Conservation (phyloP, 1,140 invertebrate species). For the Bicyclus anynana region DNA sequence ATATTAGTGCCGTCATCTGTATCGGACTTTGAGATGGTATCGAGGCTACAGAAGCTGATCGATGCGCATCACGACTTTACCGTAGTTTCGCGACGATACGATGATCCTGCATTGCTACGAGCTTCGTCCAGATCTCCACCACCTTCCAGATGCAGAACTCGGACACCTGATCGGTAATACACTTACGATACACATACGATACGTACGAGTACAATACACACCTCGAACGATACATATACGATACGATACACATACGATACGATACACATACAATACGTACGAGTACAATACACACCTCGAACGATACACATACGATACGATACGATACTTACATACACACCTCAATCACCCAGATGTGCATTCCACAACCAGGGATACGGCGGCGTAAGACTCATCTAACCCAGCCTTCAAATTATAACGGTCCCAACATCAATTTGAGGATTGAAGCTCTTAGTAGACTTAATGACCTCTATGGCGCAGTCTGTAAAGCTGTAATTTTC, state of each 20-base stretch:
- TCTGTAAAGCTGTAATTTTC: too few relatives aligned
- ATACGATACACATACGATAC: neutral
- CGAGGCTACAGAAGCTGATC: constrained; percentile 85
- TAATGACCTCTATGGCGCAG: too few relatives aligned
- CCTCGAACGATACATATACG: too few relatives aligned
- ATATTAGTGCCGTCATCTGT: constrained; percentile 83
- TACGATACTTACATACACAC: neutral
- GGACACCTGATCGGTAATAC: constrained; percentile 75
- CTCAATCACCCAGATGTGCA: too few relatives aligned
- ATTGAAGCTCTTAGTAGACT: too few relatives aligned
- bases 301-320: too few relatives aligned
- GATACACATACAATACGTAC: neutral
- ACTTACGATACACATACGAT: neutral
- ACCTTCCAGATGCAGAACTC: constrained; percentile 73
- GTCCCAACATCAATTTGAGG: too few relatives aligned
- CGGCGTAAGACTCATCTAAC: too few relatives aligned
- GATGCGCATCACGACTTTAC: constrained; percentile 88
- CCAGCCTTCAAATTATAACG: too few relatives aligned
- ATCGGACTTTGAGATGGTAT: constrained; percentile 87
- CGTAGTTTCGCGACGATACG: constrained; percentile 83
- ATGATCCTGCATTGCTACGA: constrained; percentile 79
- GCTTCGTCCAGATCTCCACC: constrained; percentile 76
- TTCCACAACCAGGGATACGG: too few relatives aligned
- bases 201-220: neutral
- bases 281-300: too few relatives aligned